These are phyloP conservation scores for Protonemura montana DNA, from an alignment of 2,888 invertebrate species.

Conservation along the genomic window DNA sequence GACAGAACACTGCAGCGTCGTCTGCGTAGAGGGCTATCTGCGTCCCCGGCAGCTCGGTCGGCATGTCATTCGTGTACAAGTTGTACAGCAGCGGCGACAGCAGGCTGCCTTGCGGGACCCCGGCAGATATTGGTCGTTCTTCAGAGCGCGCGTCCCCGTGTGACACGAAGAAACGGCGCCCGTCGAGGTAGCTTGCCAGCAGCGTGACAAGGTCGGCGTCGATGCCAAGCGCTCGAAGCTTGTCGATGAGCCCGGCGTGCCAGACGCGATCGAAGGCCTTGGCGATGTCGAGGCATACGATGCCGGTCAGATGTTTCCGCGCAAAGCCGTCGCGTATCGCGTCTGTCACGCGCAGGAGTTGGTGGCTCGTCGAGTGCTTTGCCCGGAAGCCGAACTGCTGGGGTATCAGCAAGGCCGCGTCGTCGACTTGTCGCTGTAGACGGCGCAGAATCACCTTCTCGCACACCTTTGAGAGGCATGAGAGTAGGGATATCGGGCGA, in stretches of 20 bases:
- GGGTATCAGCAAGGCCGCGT: slow-evolving; percentile 35
- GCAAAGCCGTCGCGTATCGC: no score
- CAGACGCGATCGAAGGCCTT: no score
- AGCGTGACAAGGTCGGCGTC: not conserved
- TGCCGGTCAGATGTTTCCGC: no score
- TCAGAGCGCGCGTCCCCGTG: not conserved
- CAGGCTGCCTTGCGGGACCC: slow-evolving; percentile 50
- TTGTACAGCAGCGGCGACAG: slow-evolving; percentile 51
- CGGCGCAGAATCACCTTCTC: slow-evolving; percentile 50
- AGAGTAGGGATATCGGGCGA: slow-evolving; percentile 52
- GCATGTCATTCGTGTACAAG: slow-evolving; percentile 51
- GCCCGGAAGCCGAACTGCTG: slow-evolving; percentile 54
- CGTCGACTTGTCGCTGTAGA: slow-evolving; percentile 47
- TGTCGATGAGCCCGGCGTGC: not conserved
- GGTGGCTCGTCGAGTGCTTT: no score
- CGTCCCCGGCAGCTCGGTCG: slow-evolving; percentile 43
- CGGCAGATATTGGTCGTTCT: not conserved
- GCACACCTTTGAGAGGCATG: slow-evolving; percentile 50
- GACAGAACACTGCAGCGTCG: slow-evolving; percentile 45
- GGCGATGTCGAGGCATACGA: no score
- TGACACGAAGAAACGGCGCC: not conserved
- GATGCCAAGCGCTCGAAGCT: not conserved
- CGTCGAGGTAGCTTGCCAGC: not conserved
- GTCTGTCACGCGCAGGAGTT: no score
- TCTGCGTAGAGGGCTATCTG: slow-evolving; percentile 47